Evolutionary conservation across 2,888 invertebrate genomes (phyloP).

Genomic region (Tribolium freemani): DNA sequence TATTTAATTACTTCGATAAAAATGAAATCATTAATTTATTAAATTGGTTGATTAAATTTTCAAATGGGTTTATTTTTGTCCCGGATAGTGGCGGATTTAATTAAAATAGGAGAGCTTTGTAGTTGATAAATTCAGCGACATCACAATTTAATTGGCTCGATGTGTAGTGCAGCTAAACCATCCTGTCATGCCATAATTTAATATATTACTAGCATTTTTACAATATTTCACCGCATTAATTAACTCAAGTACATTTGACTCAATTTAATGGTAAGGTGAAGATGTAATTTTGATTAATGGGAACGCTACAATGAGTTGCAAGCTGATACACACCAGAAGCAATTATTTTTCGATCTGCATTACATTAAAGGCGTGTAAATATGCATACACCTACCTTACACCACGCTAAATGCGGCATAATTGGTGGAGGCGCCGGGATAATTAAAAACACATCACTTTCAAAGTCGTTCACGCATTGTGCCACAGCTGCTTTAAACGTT

Average conservation of each 20-base stretch:
- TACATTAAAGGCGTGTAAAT: too few species aligned
- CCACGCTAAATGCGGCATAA: too few species aligned
- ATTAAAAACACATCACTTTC: too few species aligned
- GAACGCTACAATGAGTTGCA: too few species aligned
- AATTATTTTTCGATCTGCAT: too few species aligned
- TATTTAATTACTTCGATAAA: background rate
- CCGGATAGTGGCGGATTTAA: conserved; percentile 2
- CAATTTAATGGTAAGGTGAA: background rate
- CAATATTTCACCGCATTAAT: background rate
- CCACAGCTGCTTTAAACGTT: too few species aligned
- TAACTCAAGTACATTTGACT: background rate
- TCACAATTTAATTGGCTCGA: conserved; percentile 6
- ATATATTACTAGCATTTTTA: background rate
- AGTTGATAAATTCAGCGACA: conserved; percentile 1
- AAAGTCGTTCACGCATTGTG: too few species aligned
- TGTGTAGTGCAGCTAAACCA: background rate
- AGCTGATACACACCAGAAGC: too few species aligned
- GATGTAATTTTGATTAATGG: too few species aligned
- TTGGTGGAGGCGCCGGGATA: too few species aligned
- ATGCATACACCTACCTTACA: too few species aligned
- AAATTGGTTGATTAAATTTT: conserved; percentile 13
- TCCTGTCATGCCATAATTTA: background rate
- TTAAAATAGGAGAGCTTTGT: conserved; percentile 11
- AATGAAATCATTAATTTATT: background rate
- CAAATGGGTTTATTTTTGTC: conserved; percentile 7